These are phyloP conservation scores for Cromileptes altivelis DNA, from an alignment of 2,113 vertebrate species.

Conservation along the genomic window DNA sequence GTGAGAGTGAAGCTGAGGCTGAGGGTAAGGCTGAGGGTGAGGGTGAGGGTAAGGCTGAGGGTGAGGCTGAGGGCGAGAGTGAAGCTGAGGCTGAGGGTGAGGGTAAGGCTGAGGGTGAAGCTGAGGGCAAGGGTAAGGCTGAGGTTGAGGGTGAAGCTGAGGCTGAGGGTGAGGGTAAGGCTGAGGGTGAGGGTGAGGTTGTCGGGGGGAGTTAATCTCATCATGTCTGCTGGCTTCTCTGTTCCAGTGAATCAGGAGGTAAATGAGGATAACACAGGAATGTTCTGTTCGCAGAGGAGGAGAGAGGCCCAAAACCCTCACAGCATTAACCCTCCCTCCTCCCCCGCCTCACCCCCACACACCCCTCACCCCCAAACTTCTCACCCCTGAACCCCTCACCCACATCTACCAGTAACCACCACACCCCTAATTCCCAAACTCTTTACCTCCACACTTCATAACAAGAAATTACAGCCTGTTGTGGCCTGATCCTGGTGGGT, in stretches of 20 bases:
- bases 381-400: too few relatives aligned
- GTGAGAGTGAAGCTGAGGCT: too few relatives aligned
- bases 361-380: too few relatives aligned
- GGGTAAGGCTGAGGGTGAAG: too few relatives aligned
- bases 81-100: neutral
- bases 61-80: neutral
- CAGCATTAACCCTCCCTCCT: neutral
- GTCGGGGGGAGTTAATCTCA: constrained; percentile 38
- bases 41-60: neutral
- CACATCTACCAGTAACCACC: too few relatives aligned
- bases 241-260: constrained; percentile 57
- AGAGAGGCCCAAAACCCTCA: constrained; percentile 26
- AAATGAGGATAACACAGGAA: constrained; percentile 61
- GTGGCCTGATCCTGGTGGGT: too few relatives aligned
- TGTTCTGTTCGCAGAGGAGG: constrained; percentile 51
- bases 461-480: too few relatives aligned
- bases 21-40: neutral
- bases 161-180: neutral
- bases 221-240: constrained; percentile 56
- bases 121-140: too few relatives aligned
- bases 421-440: too few relatives aligned
- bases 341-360: neutral
- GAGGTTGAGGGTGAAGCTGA: too few relatives aligned
- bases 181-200: neutral
- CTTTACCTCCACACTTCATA: neutral